Conservation (phyloP, 2,113 vertebrate species). For the Hypocryptadius cinnamomeus region DNA sequence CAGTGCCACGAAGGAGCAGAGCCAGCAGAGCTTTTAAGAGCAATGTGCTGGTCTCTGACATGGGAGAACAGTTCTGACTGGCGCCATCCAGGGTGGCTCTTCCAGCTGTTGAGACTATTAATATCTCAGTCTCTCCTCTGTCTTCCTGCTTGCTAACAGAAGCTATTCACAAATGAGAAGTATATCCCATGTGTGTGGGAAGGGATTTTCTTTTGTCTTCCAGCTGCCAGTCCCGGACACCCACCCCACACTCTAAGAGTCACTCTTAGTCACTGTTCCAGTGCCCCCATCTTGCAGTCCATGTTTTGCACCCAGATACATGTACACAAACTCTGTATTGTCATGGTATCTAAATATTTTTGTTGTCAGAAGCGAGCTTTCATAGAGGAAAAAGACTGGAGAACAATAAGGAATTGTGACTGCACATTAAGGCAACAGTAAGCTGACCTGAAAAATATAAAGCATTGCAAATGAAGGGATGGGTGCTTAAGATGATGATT, state of each 20-base stretch:
- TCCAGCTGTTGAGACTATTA: background rate
- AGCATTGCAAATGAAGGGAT: background rate
- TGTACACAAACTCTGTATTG: background rate
- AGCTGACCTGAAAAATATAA: background rate
- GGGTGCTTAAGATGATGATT: background rate
- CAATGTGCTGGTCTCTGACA: background rate
- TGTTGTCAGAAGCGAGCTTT: background rate
- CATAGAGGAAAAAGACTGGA: background rate
- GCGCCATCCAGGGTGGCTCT: background rate
- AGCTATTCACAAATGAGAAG: background rate
- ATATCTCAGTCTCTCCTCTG: background rate
- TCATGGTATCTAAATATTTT: background rate
- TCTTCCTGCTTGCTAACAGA: background rate
- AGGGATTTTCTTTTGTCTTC: background rate
- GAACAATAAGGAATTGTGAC: background rate
- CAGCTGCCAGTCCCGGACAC: background rate
- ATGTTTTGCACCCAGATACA: background rate
- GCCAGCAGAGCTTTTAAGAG: background rate
- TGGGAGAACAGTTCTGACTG: background rate
- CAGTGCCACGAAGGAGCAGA: fast-evolving
- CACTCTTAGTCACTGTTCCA: background rate
- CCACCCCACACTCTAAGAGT: fast-evolving
- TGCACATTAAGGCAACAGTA: background rate
- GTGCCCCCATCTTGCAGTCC: background rate
- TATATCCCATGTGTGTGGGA: background rate